These are phyloP conservation scores for Aphelinus certus DNA, from an alignment of 1,140 invertebrate species.

Conservation along the genomic window DNA sequence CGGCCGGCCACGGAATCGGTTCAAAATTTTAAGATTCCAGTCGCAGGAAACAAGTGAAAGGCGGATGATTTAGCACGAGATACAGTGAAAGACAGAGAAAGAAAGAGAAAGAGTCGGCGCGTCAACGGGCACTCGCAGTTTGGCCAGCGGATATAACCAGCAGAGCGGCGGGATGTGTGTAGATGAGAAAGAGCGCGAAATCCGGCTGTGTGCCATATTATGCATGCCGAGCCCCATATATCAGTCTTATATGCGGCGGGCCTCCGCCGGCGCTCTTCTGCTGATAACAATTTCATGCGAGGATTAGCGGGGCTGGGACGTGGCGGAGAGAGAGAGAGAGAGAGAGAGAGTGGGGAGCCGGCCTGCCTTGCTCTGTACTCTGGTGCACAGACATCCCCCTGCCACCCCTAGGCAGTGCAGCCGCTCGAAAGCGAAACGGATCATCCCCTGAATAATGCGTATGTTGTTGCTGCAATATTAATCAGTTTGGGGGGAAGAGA, in stretches of 20 bases:
- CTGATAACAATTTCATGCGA: slow-evolving; percentile 57
- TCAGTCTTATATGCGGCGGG: slow-evolving; percentile 48
- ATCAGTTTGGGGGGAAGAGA: slow-evolving; percentile 44
- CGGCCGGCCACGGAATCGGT: no score
- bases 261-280: not conserved
- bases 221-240: slow-evolving; percentile 48
- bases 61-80: no score
- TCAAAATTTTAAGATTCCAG: no score
- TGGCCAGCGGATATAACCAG: no score
- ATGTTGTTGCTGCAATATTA: slow-evolving; percentile 55
- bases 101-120: no score
- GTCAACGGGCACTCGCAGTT: no score
- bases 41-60: no score
- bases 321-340: not conserved
- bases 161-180: not conserved
- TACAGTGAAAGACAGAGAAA: no score
- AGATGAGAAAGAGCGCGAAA: slow-evolving; percentile 4
- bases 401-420: slow-evolving; percentile 19
- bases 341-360: not conserved
- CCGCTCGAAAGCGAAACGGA: slow-evolving; percentile 48
- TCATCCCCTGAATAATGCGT: slow-evolving; percentile 56
- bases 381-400: no score
- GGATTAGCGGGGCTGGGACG: slow-evolving; percentile 46
- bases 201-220: slow-evolving; percentile 34
- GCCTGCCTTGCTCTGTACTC: no score